Base-by-base conservation (phyloP, 2,797 vertebrate genomes). In the Bradypodion pumilum region DNA sequence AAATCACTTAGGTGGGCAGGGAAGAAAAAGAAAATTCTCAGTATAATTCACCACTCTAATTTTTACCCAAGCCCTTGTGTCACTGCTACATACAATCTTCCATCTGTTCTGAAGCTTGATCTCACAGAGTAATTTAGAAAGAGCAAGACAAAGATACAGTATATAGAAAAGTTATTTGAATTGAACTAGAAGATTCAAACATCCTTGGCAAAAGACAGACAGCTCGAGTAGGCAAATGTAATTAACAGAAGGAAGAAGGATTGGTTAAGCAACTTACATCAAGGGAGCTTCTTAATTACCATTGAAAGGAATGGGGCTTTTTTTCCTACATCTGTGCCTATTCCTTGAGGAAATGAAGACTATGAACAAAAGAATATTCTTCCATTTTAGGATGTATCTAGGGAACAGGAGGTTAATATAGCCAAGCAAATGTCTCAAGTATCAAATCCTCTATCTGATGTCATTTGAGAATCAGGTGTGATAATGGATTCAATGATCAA, bases 211-310 rank as follows among this genome's bases (percentile, higher is more conserved):
- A 89, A 74, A 91, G 82, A 68, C 81, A 91, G 86, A 85, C 91
- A 92, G 89, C 82, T 93, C n/a, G 1, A 92, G 86, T 56, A 93
- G 93, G 89, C 89, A 93, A 91, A 93, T 92, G 91, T 93, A 94
- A 93, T 93, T 94, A 93, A 91, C 90, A 25, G 65, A 90, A 76
- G 88, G 42, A 86, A 87, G 89, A 85, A 23, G 15, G 88, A 93
- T 90, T 92, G 94, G 91, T 92, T n/a, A 92, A 93, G 85, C 85
- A 94, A 89, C 82, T 59, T 65, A 78, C 60, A 60, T 83, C 88
- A n/a, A 32, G 90, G 90, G 90, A 93, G 74, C 81, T 88, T 92
- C 89, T 79, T 94, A 92, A 93, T 93, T 92, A 89, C 89, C 85
- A 83, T 80, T 86, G 63, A 85, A 80, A 62, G 78, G 87, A 91